Conservation (phyloP, 2,888 invertebrate species). For the Halictus quadricinctus region DNA sequence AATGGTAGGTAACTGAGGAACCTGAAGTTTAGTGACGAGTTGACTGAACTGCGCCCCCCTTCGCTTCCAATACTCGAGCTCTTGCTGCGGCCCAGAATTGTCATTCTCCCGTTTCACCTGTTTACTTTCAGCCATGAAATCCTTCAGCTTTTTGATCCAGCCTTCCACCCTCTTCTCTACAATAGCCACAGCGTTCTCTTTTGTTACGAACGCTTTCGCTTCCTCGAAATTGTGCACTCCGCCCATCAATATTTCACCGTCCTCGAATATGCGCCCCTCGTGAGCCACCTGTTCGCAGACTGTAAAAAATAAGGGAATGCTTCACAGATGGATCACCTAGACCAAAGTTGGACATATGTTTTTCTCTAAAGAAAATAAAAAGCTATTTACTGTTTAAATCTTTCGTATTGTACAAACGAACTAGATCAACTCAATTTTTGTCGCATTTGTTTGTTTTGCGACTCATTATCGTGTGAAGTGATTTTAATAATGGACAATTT, state of each 20-base stretch:
- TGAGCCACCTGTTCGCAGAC: slow-evolving; percentile 94
- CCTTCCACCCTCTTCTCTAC: slow-evolving; percentile 89
- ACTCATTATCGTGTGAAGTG: no score
- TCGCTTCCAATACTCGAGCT: slow-evolving; percentile 98
- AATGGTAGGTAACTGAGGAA: slow-evolving; percentile 64
- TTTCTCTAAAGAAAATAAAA: no score
- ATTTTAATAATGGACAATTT: no score
- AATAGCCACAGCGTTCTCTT: slow-evolving; percentile 85
- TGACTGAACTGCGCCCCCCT: slow-evolving; percentile 96
- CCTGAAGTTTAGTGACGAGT: slow-evolving; percentile 89
- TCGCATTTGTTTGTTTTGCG: no score
- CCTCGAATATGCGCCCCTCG: slow-evolving; percentile 90
- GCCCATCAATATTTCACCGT: slow-evolving; percentile 86
- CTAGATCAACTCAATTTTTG: no score
- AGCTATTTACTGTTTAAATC: no score
- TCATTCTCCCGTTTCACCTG: slow-evolving; percentile 96
- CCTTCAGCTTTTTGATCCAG: slow-evolving; percentile 92
- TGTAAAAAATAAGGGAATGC: slow-evolving; percentile 64
- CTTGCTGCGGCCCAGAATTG: slow-evolving; percentile 96
- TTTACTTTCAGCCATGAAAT: slow-evolving; percentile 93
- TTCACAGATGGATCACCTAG: no score
- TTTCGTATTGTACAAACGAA: no score
- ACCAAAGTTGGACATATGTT: no score
- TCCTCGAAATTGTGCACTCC: slow-evolving; percentile 86
- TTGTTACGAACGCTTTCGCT: slow-evolving; percentile 87